Evolutionary conservation across 2,888 invertebrate genomes (phyloP).

Genomic region (Drosophila demipolita): DNA sequence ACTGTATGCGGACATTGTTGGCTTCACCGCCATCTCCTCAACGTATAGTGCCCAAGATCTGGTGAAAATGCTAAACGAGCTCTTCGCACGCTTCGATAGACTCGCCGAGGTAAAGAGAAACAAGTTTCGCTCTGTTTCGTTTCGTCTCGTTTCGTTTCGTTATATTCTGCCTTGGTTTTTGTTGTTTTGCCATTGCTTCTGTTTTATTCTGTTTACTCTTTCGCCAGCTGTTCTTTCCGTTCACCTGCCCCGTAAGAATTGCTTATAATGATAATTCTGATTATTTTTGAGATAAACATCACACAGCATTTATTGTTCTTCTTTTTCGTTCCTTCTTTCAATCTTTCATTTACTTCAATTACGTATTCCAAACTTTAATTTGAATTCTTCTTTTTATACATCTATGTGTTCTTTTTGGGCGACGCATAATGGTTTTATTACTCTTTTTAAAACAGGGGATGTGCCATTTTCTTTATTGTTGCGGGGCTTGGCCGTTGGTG

Average conservation of each 20-base stretch:
- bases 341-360: constrained; percentile 41
- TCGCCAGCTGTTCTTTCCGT: constrained; percentile 46
- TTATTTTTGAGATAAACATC: constrained; percentile 51
- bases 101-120: constrained; percentile 89
- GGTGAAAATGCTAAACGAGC: constrained; percentile 97
- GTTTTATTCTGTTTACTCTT: constrained; percentile 27
- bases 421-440: constrained; percentile 1
- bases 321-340: constrained; percentile 3
- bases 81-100: constrained; percentile 97
- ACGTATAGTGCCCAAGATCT: constrained; percentile 98
- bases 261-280: constrained; percentile 49
- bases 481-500: neutral
- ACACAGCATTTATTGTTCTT: constrained; percentile 30
- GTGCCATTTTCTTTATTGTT: neutral
- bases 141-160: constrained; percentile 4
- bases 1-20: constrained; percentile 98
- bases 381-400: constrained; percentile 35
- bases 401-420: constrained; percentile 27
- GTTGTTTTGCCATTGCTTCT: constrained; percentile 7
- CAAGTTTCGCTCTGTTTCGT: constrained; percentile 30
- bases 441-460: constrained; percentile 3
- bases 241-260: constrained; percentile 46
- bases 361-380: constrained; percentile 52
- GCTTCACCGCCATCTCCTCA: constrained; percentile 98
- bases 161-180: constrained; percentile 1